Evolutionary conservation across 2,113 vertebrate genomes (phyloP).

Genomic region (Cyphomyrus discorhynchus): DNA sequence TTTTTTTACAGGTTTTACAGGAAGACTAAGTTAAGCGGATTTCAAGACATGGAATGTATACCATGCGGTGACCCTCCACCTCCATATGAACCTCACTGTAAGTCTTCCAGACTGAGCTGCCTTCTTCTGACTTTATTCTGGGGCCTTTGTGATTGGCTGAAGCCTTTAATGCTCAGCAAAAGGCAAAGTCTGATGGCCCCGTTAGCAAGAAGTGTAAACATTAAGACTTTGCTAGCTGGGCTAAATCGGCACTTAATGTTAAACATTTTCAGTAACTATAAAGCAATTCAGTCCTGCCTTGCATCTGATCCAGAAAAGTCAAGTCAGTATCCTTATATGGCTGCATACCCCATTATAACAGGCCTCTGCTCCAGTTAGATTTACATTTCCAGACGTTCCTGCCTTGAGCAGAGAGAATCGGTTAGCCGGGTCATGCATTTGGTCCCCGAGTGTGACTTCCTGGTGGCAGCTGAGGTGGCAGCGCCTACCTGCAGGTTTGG

Average conservation of each 20-base stretch:
- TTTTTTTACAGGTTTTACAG: slow-evolving; percentile 77
- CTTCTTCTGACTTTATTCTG: not conserved
- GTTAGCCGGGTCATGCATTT: slow-evolving; percentile 38
- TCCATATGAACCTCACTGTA: slow-evolving; percentile 91
- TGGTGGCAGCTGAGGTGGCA: slow-evolving; percentile 35
- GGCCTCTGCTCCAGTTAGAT: not conserved
- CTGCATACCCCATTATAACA: not conserved
- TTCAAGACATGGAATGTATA: slow-evolving; percentile 96
- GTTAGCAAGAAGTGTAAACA: not conserved
- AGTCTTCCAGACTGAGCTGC: slow-evolving; percentile 47
- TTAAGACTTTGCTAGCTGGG: not conserved
- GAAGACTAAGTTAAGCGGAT: slow-evolving; percentile 92
- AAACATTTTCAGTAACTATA: not conserved
- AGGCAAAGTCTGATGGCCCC: not conserved
- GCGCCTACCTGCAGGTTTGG: slow-evolving; percentile 38
- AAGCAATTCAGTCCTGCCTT: not conserved
- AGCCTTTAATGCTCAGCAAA: not conserved
- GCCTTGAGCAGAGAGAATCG: slow-evolving; percentile 31
- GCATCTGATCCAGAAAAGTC: not conserved
- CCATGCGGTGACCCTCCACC: slow-evolving; percentile 90
- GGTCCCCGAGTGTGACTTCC: slow-evolving; percentile 58
- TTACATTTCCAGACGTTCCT: not conserved
- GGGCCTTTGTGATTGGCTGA: not conserved
- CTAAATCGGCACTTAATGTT: not conserved
- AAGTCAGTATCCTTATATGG: not conserved